Base-by-base conservation (phyloP, 2,888 invertebrate species). In the Hyalella azteca region DNA sequence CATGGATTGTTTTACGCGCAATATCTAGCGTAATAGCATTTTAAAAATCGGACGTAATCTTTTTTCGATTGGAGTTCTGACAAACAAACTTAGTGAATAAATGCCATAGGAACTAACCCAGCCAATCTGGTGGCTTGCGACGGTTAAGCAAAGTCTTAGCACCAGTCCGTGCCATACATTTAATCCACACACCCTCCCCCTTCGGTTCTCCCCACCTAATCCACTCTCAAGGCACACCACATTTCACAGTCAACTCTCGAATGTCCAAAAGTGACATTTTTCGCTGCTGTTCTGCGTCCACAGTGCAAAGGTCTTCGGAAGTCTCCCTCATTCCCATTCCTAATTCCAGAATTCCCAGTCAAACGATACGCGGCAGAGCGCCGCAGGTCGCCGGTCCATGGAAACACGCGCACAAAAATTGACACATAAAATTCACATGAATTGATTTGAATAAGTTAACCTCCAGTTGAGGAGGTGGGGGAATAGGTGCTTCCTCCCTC, bases 381-480 rank as follows among this genome's bases (percentile, higher is more conserved):
- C n/a, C 50, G 13, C n/a, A 7, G 7, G 50, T 22, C 22, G 19
- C n/a, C 50, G 50, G 19, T 50, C 5, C 19, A n/a, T n/a, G 7
- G 22, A n/a, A 19, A 9, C 15, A 11, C 9, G 9, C 9, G 9
- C 15, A 19, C 50, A 50, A 50, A 50, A 50, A 22, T 50, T 50
- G 50, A 50, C 13, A 4, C 50, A 19, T 7, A 50, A 50, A 50
- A 50, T 50, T 50, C 50, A 50, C 50, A 19, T 22, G 22, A 50
- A 50, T 22, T 50, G n/a, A 50, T 50, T 50, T 50, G 50, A 50
- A 50, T 50, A 50, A 50, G 50, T 50, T 50, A 50, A n/a, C n/a
- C n/a, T n/a, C n/a, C n/a, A n/a, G n/a, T n/a, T n/a, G n/a, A n/a
- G n/a, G n/a, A n/a, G n/a, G n/a, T n/a, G n/a, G n/a, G n/a, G n/a